phyloP scores from a whole-genome alignment of 2,888 invertebrate genomes.

The Rotaria magnacalcarata region DNA sequence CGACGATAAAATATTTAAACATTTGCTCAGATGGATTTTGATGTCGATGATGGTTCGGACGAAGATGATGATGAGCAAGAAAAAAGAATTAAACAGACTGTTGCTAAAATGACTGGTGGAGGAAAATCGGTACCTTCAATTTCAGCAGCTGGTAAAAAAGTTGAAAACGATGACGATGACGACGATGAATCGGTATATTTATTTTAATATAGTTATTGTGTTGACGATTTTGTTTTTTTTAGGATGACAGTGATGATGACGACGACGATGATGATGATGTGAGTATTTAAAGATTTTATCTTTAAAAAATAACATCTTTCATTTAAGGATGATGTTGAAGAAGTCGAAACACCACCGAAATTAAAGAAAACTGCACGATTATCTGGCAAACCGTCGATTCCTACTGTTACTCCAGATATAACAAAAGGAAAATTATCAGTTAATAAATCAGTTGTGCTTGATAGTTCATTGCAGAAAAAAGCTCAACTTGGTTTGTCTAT shows the following conservation, averaged over 20 bases:
- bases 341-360: no score
- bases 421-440: background rate
- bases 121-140: background rate
- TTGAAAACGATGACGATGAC: background rate
- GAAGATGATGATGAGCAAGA: constrained; percentile 21
- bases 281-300: no score
- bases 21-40: background rate
- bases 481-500: background rate
- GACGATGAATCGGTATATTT: background rate
- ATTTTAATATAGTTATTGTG: background rate
- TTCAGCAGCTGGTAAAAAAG: background rate
- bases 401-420: background rate
- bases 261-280: background rate
- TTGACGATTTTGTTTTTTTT: background rate
- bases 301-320: no score
- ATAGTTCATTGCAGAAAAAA: background rate
- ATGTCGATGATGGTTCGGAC: background rate
- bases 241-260: background rate
- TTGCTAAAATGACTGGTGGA: constrained; percentile 21
- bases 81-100: background rate
- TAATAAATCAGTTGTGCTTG: background rate
- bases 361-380: background rate
- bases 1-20: background rate
- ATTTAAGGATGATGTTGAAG: no score
- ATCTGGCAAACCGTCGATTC: background rate